phyloP scores from a whole-genome alignment of 2,888 invertebrate species.

The Lingula anatina region DNA sequence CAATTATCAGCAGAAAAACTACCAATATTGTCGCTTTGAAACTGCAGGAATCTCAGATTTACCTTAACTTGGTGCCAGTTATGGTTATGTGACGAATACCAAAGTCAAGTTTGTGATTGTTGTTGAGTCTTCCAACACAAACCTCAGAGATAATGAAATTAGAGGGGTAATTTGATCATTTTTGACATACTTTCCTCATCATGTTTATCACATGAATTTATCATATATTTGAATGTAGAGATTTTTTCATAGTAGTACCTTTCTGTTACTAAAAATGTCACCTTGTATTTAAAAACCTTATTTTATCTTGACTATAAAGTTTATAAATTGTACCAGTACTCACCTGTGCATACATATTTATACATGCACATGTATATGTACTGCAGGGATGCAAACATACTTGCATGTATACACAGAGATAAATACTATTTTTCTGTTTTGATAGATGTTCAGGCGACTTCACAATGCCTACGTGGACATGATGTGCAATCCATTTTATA shows the following conservation, averaged over 20 bases:
- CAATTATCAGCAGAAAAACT: no score
- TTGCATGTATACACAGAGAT: not conserved
- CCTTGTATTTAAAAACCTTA: not conserved
- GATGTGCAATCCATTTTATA: conserved; percentile 94
- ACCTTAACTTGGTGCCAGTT: no score
- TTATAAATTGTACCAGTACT: not conserved
- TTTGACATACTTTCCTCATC: not conserved
- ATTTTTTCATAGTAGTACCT: not conserved
- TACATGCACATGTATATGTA: no score
- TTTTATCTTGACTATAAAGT: not conserved
- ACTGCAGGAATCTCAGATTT: no score
- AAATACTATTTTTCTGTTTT: conserved; percentile 11
- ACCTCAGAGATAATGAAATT: conserved; percentile 88
- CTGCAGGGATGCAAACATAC: no score
- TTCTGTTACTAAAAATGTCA: not conserved
- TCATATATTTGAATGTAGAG: no score
- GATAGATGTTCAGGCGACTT: conserved; percentile 82
- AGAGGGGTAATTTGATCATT: conserved; percentile 64
- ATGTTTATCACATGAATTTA: no score
- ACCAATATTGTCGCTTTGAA: no score
- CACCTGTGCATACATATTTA: no score
- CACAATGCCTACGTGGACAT: conserved; percentile 90
- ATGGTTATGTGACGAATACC: conserved; percentile 94
- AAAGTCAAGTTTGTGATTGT: conserved; percentile 91
- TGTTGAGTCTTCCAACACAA: conserved; percentile 82